Evolutionary conservation across 2,797 vertebrate genomes (phyloP).

Genomic region (Melanotaenia maccullochi): DNA sequence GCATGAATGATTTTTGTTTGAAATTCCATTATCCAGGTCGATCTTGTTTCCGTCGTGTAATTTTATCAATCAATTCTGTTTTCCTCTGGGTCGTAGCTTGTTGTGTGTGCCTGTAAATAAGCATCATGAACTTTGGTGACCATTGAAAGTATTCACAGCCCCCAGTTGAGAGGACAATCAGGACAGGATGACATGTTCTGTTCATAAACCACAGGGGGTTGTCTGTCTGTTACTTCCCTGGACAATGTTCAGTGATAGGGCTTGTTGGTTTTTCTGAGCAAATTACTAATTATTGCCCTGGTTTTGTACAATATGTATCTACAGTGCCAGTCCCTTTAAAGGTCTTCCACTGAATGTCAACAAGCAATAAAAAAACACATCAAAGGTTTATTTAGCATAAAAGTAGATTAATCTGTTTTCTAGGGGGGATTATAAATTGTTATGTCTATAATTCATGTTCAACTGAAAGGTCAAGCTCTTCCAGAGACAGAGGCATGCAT

Average conservation of each 20-base stretch:
- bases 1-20: constrained; percentile 34
- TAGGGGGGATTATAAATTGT: constrained; percentile 1
- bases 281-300: constrained; percentile 26
- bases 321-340: constrained; percentile 27
- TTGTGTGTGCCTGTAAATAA: constrained; percentile 29
- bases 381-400: constrained; percentile 29
- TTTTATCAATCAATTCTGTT: constrained; percentile 58
- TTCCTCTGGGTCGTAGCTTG: constrained; percentile 29
- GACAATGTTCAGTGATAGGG: constrained; percentile 34
- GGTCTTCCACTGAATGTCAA: constrained; percentile 50
- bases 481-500: background rate
- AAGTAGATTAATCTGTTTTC: constrained; percentile 26
- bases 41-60: constrained; percentile 61
- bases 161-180: constrained; percentile 61
- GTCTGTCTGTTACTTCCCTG: constrained; percentile 48
- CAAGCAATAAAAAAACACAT: constrained; percentile 43
- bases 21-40: constrained; percentile 44
- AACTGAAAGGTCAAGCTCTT: constrained; percentile 30
- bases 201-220: constrained; percentile 45
- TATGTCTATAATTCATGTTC: constrained; percentile 16
- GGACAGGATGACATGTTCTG: constrained; percentile 64
- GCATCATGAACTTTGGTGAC: constrained; percentile 34
- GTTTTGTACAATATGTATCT: constrained; percentile 36
- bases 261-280: constrained; percentile 39
- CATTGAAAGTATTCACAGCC: constrained; percentile 42